Conservation (phyloP, 2,797 vertebrate species). For the Epinephelus malabaricus region DNA sequence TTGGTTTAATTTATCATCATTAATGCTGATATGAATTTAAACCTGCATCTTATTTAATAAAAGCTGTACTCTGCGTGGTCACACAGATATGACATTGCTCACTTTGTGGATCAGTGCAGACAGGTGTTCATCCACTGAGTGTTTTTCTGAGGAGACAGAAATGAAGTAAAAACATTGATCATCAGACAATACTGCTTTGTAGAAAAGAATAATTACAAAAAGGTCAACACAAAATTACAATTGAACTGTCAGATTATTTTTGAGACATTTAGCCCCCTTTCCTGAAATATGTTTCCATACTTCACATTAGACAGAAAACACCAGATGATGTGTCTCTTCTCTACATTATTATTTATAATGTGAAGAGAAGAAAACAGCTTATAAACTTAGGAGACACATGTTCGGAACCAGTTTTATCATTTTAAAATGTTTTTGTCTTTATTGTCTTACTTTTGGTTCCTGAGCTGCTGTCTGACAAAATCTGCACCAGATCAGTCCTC, state of each 20-base stretch:
- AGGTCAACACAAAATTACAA: no score
- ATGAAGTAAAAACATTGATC: no score
- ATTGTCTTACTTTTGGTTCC: background rate
- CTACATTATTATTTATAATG: background rate
- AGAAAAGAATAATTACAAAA: no score
- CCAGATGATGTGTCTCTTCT: no score
- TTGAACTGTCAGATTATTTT: no score
- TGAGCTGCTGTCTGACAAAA: background rate
- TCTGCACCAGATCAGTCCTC: constrained; percentile 13
- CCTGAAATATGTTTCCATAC: no score
- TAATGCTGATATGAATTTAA: background rate
- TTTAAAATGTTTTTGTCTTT: background rate
- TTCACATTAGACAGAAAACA: no score
- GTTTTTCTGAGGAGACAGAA: background rate
- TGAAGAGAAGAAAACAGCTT: background rate
- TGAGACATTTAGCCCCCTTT: no score
- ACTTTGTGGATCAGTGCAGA: constrained; percentile 1
- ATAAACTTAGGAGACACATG: no score
- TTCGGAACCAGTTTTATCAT: background rate
- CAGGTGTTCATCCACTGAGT: background rate
- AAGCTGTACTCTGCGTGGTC: background rate
- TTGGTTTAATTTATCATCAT: no score
- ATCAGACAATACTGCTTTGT: no score
- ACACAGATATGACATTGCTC: background rate
- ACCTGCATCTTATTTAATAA: background rate